Evolutionary conservation across 2,113 vertebrate genomes (phyloP).

Genomic region (Todiramphus saurophagus): DNA sequence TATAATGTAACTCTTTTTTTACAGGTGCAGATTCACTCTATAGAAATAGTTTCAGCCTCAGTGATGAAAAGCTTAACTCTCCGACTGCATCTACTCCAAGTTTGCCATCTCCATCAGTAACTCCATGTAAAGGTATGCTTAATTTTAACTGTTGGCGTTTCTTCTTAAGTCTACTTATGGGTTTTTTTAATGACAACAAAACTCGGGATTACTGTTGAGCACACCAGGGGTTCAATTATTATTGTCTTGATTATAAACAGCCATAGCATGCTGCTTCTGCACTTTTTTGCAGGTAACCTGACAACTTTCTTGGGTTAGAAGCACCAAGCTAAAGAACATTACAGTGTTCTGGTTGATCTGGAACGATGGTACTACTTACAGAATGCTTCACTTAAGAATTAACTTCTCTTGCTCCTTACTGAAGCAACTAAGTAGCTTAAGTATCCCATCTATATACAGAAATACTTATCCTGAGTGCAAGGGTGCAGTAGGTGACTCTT

Average conservation of each 20-base stretch:
- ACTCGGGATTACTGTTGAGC: background rate
- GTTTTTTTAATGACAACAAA: background rate
- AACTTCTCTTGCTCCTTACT: background rate
- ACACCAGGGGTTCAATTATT: background rate
- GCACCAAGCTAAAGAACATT: background rate
- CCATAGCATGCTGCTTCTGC: background rate
- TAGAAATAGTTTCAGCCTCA: constrained; percentile 92
- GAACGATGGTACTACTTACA: background rate
- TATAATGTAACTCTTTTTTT: background rate
- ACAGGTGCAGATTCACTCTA: constrained; percentile 90
- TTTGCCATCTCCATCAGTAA: constrained; percentile 70
- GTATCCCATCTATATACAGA: background rate
- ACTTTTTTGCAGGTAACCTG: background rate
- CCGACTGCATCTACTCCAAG: constrained; percentile 77
- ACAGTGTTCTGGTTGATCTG: background rate
- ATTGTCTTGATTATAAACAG: background rate
- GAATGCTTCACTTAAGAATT: background rate
- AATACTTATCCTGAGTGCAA: background rate
- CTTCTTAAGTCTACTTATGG: background rate
- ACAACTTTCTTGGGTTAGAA: background rate
- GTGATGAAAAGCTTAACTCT: constrained; percentile 92
- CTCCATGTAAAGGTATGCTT: constrained; percentile 83
- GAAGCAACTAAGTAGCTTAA: background rate
- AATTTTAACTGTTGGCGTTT: background rate
- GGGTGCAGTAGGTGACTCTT: background rate